Evolutionary conservation across 2,113 vertebrate species (phyloP).

Genomic region (Callopanchax toddi): DNA sequence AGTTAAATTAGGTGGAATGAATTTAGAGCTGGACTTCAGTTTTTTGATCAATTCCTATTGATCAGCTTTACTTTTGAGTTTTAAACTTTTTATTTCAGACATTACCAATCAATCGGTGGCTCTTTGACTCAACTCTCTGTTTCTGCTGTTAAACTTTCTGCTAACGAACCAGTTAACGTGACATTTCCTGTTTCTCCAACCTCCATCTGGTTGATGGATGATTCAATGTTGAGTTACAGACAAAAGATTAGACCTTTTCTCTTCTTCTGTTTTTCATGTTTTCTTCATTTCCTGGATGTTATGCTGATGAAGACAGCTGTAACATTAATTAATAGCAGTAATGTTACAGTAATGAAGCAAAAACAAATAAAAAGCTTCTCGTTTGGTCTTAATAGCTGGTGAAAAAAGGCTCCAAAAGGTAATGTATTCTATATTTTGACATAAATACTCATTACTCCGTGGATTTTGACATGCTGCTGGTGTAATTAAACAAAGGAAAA

Average conservation of each 20-base stretch:
- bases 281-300: background rate
- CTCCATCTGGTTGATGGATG: background rate
- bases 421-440: constrained; percentile 38
- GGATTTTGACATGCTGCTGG: constrained; percentile 11
- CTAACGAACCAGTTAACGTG: background rate
- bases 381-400: constrained; percentile 12
- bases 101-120: background rate
- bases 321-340: constrained; percentile 11
- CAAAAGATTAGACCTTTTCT: background rate
- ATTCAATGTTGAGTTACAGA: background rate
- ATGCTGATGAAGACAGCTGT: background rate
- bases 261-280: background rate
- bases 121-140: background rate
- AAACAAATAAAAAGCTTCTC: background rate
- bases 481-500: constrained; percentile 38
- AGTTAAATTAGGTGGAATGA: background rate
- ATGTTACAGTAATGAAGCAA: constrained; percentile 6
- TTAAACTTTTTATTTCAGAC: background rate
- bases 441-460: constrained; percentile 26
- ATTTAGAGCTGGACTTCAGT: background rate
- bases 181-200: background rate
- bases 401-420: background rate
- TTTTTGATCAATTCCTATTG: background rate
- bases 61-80: background rate
- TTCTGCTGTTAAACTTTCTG: background rate